Evolutionary conservation across 2,797 vertebrate genomes (phyloP), one percentile per base, ranked within the genome.

Genomic region (Pygocentrus nattereri): DNA sequence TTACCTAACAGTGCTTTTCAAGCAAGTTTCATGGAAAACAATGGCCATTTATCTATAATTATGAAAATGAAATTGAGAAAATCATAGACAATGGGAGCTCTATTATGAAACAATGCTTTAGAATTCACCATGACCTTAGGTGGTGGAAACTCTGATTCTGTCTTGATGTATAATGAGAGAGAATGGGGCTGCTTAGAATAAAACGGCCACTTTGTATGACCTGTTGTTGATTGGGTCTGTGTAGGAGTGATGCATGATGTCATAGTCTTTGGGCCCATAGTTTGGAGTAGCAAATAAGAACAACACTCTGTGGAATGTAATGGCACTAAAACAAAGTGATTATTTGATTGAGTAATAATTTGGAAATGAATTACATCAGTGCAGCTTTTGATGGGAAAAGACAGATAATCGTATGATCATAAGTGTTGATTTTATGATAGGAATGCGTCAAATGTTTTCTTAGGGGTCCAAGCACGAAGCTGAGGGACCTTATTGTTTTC

Each of bases 221-320:
- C n/a, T 71, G 15, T 27, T 25, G 52, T 50, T 72, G 30, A 54
- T n/a, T 27, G 25, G 47, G 15, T 5, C 8, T 74, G 52, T 30
- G 31, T 41, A 38, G 50, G 12, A 38, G 21, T 58, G 31, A 58
- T 16, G 34, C 18, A 58, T 74, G 52, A 74, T 41, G 5, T 74
- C 52, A 58, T 18, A 27, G 19, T 74, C 50, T 31, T 34, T 25
- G 15, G 47, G 44, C 25, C 69, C 31, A 6, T 21, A 31, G 25
- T 54, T 34, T 74, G 54, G 13, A 74, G 21, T 41, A 41, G 18
- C 19, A 38, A 41, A 23, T 41, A 6, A 58, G 18, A 54, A 72
- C 11, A 54, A 71, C 49, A 30, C 44, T 71, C 7, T 50, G 69
- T 70, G 68, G 44, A 50, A 70, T 50, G 23, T 30, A 71, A 71